phyloP scores from a whole-genome alignment of 2,113 vertebrate genomes.

The Callorhinus ursinus region DNA sequence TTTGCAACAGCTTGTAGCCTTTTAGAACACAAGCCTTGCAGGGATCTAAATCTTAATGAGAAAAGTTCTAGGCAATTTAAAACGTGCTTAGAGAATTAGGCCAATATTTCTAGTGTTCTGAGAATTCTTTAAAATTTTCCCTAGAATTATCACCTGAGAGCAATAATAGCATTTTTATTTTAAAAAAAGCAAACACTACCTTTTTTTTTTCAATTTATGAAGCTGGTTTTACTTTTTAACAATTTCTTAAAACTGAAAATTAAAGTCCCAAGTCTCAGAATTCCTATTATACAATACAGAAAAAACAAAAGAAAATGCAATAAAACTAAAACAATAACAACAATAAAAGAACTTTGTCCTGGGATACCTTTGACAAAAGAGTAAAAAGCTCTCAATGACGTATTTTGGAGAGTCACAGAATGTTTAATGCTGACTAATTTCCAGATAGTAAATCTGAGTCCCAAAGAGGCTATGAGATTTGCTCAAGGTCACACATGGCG shows the following conservation, averaged over 20 bases:
- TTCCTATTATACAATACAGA: background rate
- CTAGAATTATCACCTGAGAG: background rate
- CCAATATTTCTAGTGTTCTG: background rate
- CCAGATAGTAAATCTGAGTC: background rate
- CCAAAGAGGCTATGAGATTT: background rate
- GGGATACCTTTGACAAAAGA: background rate
- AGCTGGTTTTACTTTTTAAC: background rate
- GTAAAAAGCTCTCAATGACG: background rate
- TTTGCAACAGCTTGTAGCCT: background rate
- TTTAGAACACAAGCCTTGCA: background rate
- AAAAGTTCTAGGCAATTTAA: background rate
- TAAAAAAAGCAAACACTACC: background rate
- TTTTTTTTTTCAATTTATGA: background rate
- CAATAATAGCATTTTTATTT: background rate
- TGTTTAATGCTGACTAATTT: background rate
- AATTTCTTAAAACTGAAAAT: background rate
- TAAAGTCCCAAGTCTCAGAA: background rate
- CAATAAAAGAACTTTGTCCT: background rate
- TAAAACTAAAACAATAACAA: background rate
- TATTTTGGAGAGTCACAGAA: background rate
- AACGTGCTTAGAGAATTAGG: background rate
- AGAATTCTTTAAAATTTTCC: background rate
- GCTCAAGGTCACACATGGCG: background rate
- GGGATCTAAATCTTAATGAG: background rate
- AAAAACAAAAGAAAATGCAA: background rate